phyloP scores from a whole-genome alignment of 1,140 invertebrate species.

The Antheraea pernyi region DNA sequence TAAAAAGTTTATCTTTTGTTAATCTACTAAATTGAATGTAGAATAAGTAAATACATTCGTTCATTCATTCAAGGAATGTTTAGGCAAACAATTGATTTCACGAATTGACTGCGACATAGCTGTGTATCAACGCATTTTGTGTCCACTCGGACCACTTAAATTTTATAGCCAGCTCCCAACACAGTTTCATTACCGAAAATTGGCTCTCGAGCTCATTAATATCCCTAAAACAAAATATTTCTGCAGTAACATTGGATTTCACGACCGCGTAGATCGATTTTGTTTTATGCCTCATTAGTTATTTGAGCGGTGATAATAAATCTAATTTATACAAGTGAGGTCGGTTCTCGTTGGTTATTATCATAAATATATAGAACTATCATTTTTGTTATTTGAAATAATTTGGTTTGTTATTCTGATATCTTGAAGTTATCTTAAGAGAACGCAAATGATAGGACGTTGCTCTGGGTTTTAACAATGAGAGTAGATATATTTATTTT shows the following conservation, averaged over 20 bases:
- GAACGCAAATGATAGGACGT: too few species aligned
- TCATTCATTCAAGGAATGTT: background rate
- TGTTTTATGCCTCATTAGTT: background rate
- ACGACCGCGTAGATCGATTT: conserved; percentile 4
- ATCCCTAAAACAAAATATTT: conserved; percentile 12
- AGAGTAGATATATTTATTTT: too few species aligned
- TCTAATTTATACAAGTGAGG: too few species aligned
- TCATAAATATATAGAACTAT: too few species aligned
- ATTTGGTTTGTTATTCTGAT: too few species aligned
- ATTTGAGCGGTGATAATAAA: background rate
- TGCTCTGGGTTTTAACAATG: too few species aligned
- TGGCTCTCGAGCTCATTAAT: conserved; percentile 20
- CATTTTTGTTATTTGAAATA: too few species aligned
- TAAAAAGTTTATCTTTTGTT: too few species aligned
- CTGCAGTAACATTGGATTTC: conserved; percentile 17
- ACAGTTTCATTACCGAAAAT: conserved; percentile 24
- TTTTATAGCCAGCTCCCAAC: conserved; percentile 25
- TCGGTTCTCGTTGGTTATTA: too few species aligned
- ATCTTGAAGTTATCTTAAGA: too few species aligned
- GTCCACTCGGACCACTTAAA: conserved; percentile 23
- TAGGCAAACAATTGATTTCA: background rate
- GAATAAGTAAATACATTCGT: background rate
- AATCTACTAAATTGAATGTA: too few species aligned
- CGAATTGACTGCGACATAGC: background rate
- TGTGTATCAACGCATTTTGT: conserved; percentile 21